Evolutionary conservation across 2,888 invertebrate species (phyloP), one percentile per base, ranked within the genome.

Genomic region (Euclidia mi): DNA sequence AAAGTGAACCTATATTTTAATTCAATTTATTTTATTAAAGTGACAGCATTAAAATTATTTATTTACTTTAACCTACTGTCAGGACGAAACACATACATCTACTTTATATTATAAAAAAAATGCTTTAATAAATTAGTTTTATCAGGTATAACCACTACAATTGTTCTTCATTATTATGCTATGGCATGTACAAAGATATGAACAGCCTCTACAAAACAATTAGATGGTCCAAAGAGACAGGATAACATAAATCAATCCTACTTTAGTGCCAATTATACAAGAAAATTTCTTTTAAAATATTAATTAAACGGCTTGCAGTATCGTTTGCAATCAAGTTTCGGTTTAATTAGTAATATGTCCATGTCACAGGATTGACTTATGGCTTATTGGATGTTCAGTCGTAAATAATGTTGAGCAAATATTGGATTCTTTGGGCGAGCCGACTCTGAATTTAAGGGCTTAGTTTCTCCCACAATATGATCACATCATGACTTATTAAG

Each of bases 271-370:
- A 34, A 79, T 86, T 87, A 45, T 82, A 85, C 77, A 75, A 75
- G 61, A 28, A 60, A n/a, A 57, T 59, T 72, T 65, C 60, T 70
- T 72, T 68, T 78, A 81, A 82, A 84, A 85, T 63, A 85, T 85
- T 86, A 88, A 90, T 89, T 85, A 82, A 85, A 84, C 67, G 68
- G 71, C 74, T 48, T 55, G 48, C 76, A 67, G 76, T 81, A 77
- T 78, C 71, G 70, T 67, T 79, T 66, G 81, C 82, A 81, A 85
- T 87, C 83, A 81, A 82, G 77, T 83, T 78, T 78, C 71, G 78
- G 64, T 84, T 88, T 86, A 89, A 89, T 90, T 87, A 88, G 86
- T 86, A 81, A 88, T 85, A 78, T 85, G 85, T 82, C 59, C 56
- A 59, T 69, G 81, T 82, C 85, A 72, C 68, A n/a, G 64, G 49